Percentiles rank a stretch among this genome's conserved stretches.
phyloP scores from a whole-genome alignment of 2,797 vertebrate species.

The Dendrocincla fuliginosa region DNA sequence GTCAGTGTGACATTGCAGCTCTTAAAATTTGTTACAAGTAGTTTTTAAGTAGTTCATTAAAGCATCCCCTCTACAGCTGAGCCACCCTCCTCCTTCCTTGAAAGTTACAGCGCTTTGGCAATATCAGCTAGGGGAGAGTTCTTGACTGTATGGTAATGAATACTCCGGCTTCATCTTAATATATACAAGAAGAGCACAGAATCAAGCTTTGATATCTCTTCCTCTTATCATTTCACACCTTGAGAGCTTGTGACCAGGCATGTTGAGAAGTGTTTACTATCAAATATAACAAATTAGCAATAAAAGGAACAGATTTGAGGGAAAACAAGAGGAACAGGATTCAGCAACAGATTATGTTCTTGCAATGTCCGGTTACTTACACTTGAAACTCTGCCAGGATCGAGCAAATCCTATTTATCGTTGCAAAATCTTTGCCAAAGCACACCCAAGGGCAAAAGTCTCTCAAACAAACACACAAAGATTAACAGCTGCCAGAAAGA shows the following conservation, averaged over 20 bases:
- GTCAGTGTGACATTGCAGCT: not conserved
- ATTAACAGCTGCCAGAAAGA: constrained; percentile 39
- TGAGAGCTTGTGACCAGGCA: constrained; percentile 12
- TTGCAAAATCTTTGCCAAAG: constrained; percentile 56
- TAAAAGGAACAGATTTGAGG: not conserved
- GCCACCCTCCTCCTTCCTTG: not conserved
- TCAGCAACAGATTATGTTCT: constrained; percentile 19
- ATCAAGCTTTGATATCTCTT: not conserved
- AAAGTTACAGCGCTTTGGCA: constrained; percentile 46
- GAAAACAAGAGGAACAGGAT: constrained; percentile 24
- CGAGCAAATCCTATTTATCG: constrained; percentile 18
- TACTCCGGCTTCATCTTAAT: not conserved
- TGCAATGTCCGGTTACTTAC: not conserved
- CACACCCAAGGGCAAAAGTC: constrained; percentile 54
- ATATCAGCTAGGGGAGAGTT: constrained; percentile 9
- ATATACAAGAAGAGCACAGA: not conserved
- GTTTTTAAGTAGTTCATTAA: not conserved
- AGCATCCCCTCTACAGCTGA: not conserved
- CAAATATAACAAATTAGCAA: constrained; percentile 6
- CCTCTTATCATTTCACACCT: constrained; percentile 29
- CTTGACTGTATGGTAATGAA: not conserved
- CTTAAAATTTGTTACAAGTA: not conserved
- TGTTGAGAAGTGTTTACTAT: constrained; percentile 24
- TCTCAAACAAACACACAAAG: constrained; percentile 7
- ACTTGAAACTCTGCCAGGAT: constrained; percentile 43